phyloP scores from a whole-genome alignment of 2,797 vertebrate genomes.

The Pangasius mekongensis region DNA sequence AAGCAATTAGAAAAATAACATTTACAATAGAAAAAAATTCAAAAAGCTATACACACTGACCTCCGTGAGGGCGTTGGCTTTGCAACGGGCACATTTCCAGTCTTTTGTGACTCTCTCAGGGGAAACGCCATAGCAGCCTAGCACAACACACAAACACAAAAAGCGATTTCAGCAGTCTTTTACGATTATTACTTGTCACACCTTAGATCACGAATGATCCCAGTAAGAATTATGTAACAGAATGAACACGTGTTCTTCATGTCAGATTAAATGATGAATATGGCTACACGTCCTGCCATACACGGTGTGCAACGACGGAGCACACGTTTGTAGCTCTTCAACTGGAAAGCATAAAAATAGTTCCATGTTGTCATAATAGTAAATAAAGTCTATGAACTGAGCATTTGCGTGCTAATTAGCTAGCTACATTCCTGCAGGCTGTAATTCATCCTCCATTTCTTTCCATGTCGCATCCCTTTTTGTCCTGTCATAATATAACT shows the following conservation, averaged over 20 bases:
- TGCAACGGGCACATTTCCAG: constrained; percentile 93
- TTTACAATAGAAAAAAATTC: background rate
- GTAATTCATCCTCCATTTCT: background rate
- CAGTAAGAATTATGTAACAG: background rate
- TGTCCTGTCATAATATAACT: background rate
- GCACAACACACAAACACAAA: constrained; percentile 27
- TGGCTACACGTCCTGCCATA: background rate
- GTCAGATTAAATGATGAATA: background rate
- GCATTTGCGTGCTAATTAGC: background rate
- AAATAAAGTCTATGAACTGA: background rate
- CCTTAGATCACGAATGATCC: background rate
- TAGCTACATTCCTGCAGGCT: background rate
- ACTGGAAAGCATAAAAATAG: background rate
- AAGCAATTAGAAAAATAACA: too few relatives aligned
- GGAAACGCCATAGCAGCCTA: constrained; percentile 93
- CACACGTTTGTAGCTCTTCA: background rate
- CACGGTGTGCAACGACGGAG: background rate
- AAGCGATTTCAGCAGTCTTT: background rate
- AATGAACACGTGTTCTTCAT: background rate
- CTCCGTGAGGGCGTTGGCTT: constrained; percentile 85
- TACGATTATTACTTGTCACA: background rate
- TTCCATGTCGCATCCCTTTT: background rate
- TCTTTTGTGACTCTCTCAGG: constrained; percentile 82
- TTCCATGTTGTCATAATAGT: background rate
- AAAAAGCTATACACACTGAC: constrained; percentile 64